These are phyloP conservation scores for Omphaloscelis lunosa DNA, from an alignment of 2,888 invertebrate species.

Conservation along the genomic window DNA sequence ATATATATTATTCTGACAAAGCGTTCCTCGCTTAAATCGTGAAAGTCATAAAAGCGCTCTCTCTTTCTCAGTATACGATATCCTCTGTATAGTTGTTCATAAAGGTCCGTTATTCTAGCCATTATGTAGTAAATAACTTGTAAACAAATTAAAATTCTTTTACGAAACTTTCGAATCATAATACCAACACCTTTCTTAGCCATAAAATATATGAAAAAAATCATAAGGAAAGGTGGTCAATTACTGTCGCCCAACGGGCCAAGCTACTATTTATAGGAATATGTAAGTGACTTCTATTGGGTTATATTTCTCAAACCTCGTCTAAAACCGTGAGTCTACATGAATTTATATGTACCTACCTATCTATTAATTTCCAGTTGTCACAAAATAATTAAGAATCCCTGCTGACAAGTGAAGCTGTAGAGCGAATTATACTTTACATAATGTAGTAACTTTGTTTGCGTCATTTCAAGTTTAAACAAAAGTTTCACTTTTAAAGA, in stretches of 20 bases:
- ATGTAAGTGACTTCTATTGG: background rate
- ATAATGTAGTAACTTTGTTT: slow-evolving; percentile 46
- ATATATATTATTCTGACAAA: slow-evolving; percentile 33
- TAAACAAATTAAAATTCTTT: slow-evolving; percentile 61
- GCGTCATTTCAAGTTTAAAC: slow-evolving; percentile 47
- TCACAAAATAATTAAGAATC: background rate
- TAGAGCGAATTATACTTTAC: slow-evolving; percentile 21
- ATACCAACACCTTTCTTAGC: slow-evolving; percentile 26
- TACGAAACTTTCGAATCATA: slow-evolving; percentile 69
- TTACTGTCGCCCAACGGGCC: slow-evolving; percentile 52
- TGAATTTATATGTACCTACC: background rate
- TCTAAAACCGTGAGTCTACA: background rate
- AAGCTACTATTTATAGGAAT: slow-evolving; percentile 53
- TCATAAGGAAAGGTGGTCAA: slow-evolving; percentile 81
- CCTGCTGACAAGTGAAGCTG: slow-evolving; percentile 14
- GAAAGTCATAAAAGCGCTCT: slow-evolving; percentile 63
- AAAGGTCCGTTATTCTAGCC: slow-evolving; percentile 45
- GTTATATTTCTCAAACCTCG: background rate
- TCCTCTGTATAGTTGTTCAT: slow-evolving; percentile 53
- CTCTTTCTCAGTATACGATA: slow-evolving; percentile 52
- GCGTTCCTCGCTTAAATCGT: slow-evolving; percentile 41
- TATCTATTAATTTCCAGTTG: background rate
- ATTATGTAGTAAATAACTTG: slow-evolving; percentile 39
- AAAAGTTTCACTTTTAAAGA: slow-evolving; percentile 67
- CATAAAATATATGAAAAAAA: slow-evolving; percentile 64